Conservation (phyloP, 1,140 invertebrate genomes). For the Parapsyche elsis region DNA sequence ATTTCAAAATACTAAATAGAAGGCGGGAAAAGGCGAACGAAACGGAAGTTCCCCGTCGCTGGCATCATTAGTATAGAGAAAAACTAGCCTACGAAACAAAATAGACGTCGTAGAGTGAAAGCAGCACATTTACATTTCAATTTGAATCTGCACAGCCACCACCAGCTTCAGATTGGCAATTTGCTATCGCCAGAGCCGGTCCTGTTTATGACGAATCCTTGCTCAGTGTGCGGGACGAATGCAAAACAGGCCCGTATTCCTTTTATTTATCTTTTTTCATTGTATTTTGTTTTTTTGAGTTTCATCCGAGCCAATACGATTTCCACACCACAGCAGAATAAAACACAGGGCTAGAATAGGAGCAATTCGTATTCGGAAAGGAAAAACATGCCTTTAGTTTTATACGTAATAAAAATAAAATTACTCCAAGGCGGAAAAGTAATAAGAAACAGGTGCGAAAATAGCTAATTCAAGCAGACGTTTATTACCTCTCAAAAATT, state of each 20-base stretch:
- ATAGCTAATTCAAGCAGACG: background rate
- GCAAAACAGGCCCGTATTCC: conserved; percentile 3
- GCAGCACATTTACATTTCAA: conserved; percentile 38
- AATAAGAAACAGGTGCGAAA: conserved; percentile 5
- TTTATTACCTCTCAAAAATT: too few relatives aligned
- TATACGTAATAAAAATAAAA: background rate
- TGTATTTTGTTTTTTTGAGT: too few relatives aligned
- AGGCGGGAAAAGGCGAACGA: too few relatives aligned
- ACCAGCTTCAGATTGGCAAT: conserved; percentile 3
- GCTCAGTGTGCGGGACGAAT: background rate
- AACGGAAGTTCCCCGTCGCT: background rate
- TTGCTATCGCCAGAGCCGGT: background rate
- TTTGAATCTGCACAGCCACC: conserved; percentile 20
- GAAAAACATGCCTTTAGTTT: background rate
- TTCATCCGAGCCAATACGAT: too few relatives aligned
- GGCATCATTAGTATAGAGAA: conserved; percentile 20
- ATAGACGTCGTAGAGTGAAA: background rate
- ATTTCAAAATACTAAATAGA: too few relatives aligned
- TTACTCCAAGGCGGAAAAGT: background rate
- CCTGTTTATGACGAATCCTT: conserved; percentile 37
- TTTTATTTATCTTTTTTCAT: conserved; percentile 2
- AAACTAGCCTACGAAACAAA: conserved; percentile 14
- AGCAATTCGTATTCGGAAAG: background rate
- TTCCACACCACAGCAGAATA: background rate
- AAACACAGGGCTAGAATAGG: too few relatives aligned